Evolutionary conservation across 2,113 vertebrate species (phyloP), one percentile per base, ranked within the genome.

Genomic region (Sander lucioperca): DNA sequence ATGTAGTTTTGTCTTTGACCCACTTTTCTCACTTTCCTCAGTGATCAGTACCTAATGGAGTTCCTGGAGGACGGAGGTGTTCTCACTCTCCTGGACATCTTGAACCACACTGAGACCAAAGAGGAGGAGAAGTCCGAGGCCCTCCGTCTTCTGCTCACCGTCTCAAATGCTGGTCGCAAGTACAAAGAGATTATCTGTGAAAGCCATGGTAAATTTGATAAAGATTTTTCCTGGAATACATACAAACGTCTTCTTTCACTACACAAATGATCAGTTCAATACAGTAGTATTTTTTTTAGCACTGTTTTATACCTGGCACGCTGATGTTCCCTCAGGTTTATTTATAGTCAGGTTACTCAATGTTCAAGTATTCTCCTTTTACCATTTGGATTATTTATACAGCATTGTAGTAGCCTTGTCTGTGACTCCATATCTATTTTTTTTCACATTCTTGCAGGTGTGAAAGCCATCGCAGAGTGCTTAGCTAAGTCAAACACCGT

Each of bases 121-220:
- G 96, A 97, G 4, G 93, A 95, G 33, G 89, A 96, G 73, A 97
- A 97, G 90, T 91, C 80, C 9, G 94, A 96, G 79, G 94, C 95
- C 50, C 77, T 97, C 73, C 93, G 79, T 67, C 94, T 98, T 48
- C 95, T 98, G 73, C 92, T 96, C 83, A 88, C 86, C 1, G 7
- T 97, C 4, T 92, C 96, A 51, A 92, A 91, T 0, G 48, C 89
- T 18, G 96, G 97, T 45, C 95, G 93, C 84, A 96, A 95, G 57
- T 96, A 95, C 86, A 97, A 97, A 89, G 97, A 98, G 90, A 88
- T 97, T 51, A 95, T 98, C 82, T 97, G 97, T 92, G 95, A 97
- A 93, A 96, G 95, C 92, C 93, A 93, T 0, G 95, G 96, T 97
- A 91, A 23, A 27, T 45, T 63, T 21, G 5, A 39, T 12, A 8